These are phyloP conservation scores for Micropoecilia bifurca DNA, from an alignment of 2,797 vertebrate genomes.

Conservation along the genomic window DNA sequence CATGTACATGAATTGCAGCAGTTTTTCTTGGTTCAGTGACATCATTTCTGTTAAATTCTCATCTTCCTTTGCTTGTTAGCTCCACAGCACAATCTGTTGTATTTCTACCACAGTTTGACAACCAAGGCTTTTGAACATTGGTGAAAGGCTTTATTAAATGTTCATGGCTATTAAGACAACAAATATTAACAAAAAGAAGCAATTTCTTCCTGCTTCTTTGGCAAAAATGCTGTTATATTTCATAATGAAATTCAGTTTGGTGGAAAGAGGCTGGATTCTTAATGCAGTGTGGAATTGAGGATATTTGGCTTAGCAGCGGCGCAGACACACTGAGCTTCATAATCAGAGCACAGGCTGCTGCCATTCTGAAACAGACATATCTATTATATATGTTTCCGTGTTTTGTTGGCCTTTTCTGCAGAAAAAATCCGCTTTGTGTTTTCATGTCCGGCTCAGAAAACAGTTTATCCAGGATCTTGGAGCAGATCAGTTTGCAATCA, in stretches of 20 bases:
- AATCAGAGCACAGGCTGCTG: constrained; percentile 16
- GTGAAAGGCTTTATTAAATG: not conserved
- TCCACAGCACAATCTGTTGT: not conserved
- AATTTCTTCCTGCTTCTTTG: constrained; percentile 9
- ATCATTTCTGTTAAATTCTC: not conserved
- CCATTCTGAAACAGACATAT: constrained; percentile 17
- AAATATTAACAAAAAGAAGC: constrained; percentile 12
- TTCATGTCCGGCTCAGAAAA: constrained; percentile 1
- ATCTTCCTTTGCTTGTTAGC: not conserved
- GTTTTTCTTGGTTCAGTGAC: not conserved
- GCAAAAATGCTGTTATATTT: constrained; percentile 22
- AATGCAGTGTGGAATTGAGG: constrained; percentile 20
- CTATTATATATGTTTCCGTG: constrained; percentile 5
- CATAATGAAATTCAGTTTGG: constrained; percentile 29
- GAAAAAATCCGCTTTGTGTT: constrained; percentile 7
- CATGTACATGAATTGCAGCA: not conserved
- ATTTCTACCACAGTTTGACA: not conserved
- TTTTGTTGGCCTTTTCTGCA: constrained; percentile 23
- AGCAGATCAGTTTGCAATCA: constrained; percentile 2
- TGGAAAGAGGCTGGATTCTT: constrained; percentile 26
- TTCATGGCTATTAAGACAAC: not conserved
- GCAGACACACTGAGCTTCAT: constrained; percentile 12
- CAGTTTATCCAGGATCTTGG: not conserved
- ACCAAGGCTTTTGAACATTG: not conserved
- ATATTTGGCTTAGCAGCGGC: constrained; percentile 7